These are phyloP conservation scores for Lytechinus variegatus DNA, from an alignment of 35 echinoderm and acorn worm species.

Conservation along the genomic window DNA sequence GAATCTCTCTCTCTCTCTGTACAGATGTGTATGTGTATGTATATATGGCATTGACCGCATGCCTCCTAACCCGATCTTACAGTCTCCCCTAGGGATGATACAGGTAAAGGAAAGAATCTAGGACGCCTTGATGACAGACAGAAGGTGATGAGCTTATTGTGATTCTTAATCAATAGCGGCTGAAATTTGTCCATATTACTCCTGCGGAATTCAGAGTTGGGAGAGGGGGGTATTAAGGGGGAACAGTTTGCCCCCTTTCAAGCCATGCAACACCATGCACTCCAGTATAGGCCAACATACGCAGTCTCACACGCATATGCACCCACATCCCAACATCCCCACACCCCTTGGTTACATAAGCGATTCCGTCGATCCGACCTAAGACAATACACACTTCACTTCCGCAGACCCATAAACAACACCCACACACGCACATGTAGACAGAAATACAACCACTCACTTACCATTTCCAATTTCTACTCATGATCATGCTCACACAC, in stretches of 20 bases:
- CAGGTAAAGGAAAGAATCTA: constrained; percentile 27
- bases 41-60: constrained; percentile 13
- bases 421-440: too few relatives aligned
- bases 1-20: neutral
- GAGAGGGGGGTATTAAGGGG: too few relatives aligned
- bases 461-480: too few relatives aligned
- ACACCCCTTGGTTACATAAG: neutral
- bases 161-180: constrained; percentile 28
- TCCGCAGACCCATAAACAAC: too few relatives aligned
- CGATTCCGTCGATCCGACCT: too few relatives aligned
- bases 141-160: constrained; percentile 21
- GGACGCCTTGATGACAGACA: constrained; percentile 20
- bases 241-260: neutral
- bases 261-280: neutral
- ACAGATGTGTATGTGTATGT: neutral
- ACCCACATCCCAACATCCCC: neutral
- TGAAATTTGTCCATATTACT: neutral
- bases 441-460: too few relatives aligned
- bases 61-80: constrained; percentile 14
- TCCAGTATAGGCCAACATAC: neutral
- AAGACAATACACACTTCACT: too few relatives aligned
- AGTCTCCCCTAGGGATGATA: constrained; percentile 7
- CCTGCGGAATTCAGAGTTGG: too few relatives aligned
- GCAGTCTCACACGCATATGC: neutral
- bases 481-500: too few relatives aligned